Base-by-base conservation (phyloP, 2,888 invertebrate genomes). In the Drosophila lacicola region DNA sequence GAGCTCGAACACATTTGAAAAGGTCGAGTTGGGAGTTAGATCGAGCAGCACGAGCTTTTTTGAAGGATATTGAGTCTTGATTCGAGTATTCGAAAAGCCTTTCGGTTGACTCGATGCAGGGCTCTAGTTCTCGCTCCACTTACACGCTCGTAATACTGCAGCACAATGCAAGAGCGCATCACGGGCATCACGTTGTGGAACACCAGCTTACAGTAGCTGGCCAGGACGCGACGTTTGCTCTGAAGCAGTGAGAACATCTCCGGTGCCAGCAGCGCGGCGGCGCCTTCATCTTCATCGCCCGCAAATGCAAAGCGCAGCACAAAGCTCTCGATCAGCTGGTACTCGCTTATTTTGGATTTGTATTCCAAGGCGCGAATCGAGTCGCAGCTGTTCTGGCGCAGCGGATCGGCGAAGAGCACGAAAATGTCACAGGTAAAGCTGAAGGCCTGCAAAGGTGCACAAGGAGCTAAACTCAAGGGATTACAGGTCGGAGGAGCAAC, bases 131-230 rank as follows among this genome's bases (percentile, higher is more conserved):
- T 8, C 2, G 29, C 29, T n/a, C 5, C 8, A 17, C 69, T 49
- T 9, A 87, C 83, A 29, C 49, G 46, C 2, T 61, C 70, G 51
- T 80, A 84, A 6, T 60, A 67, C 55, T 82, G 78, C 1, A 70
- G 45, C 2, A 73, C 47, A 5, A 49, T 17, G 5, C 57, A 63
- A 6, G 73, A 56, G 3, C 80, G 65, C 83, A 84, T 84, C n/a
- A 58, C 50, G 13, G 73, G 71, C 44, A 84, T 51, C 25, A 78
- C 47, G 36, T 80, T 78, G 3, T 72, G 53, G 14, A 69, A 62
- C 4, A 69, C 25, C n/a, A 84, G 47, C 25, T 84, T 84, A 4
- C 75, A 60, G 42, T 87, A 84, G 25, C 71, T 51, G n/a, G 47
- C 5, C 14, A 84, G 61, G 1, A 78, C 39, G 11, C 55, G 50